These are phyloP conservation scores for Chrysina gloriosa DNA, from an alignment of 2,888 invertebrate genomes.

Conservation along the genomic window DNA sequence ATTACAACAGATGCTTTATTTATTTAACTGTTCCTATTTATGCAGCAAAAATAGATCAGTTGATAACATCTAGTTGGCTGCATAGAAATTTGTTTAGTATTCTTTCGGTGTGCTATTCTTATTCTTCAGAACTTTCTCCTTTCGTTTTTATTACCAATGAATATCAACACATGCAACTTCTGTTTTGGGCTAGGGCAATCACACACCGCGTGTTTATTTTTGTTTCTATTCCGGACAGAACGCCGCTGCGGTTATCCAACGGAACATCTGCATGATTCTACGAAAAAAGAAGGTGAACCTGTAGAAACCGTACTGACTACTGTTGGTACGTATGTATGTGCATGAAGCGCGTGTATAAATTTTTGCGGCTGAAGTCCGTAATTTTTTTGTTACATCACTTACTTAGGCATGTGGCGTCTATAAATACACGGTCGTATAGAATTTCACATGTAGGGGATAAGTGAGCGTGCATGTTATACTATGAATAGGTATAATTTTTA, in stretches of 20 bases:
- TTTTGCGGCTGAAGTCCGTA: constrained; percentile 25
- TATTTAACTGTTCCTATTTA: too few species aligned
- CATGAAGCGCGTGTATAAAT: constrained; percentile 8
- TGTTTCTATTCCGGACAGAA: constrained; percentile 36
- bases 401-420: constrained; percentile 37
- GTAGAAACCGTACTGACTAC: constrained; percentile 5
- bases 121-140: not conserved
- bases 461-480: constrained; percentile 10
- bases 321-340: not conserved
- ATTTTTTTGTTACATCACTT: constrained; percentile 39
- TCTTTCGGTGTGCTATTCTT: not conserved
- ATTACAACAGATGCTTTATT: too few species aligned
- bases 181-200: constrained; percentile 2
- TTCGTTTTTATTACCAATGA: not conserved
- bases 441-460: constrained; percentile 41
- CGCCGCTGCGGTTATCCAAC: constrained; percentile 26
- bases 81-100: too few species aligned
- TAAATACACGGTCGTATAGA: constrained; percentile 36
- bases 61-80: too few species aligned
- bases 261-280: constrained; percentile 27
- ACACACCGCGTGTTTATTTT: constrained; percentile 30
- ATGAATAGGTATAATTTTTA: constrained; percentile 27
- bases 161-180: constrained; percentile 3
- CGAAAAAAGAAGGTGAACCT: constrained; percentile 10
- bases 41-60: too few species aligned